Evolutionary conservation across 2,888 invertebrate species (phyloP).

Genomic region (Sinohyriopsis cumingii): DNA sequence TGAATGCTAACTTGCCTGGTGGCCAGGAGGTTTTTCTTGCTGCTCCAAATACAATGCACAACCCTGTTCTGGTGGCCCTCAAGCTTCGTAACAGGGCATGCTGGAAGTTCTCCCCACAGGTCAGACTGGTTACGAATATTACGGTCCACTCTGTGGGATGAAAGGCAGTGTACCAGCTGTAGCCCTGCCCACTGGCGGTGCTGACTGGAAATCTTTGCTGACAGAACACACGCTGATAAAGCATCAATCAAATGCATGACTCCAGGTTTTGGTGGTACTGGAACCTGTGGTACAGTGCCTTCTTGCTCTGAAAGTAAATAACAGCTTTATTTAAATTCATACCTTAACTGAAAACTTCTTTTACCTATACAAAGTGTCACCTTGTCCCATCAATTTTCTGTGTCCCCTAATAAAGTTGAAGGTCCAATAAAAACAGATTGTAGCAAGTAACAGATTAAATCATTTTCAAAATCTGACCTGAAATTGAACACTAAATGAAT

Average conservation of each 20-base stretch:
- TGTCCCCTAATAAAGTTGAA: too few relatives aligned
- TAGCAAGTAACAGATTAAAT: too few relatives aligned
- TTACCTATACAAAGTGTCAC: too few relatives aligned
- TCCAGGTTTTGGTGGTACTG: background rate
- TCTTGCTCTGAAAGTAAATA: background rate
- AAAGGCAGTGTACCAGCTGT: slow-evolving; percentile 73
- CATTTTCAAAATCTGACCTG: too few relatives aligned
- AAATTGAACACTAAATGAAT: too few relatives aligned
- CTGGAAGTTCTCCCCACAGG: slow-evolving; percentile 73
- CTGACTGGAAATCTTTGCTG: slow-evolving; percentile 74
- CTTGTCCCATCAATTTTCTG: too few relatives aligned
- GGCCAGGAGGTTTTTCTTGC: slow-evolving; percentile 74
- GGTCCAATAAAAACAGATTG: too few relatives aligned
- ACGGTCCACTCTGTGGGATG: slow-evolving; percentile 14
- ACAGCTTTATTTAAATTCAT: background rate
- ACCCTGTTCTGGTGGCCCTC: slow-evolving; percentile 77
- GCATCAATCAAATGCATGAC: slow-evolving; percentile 77
- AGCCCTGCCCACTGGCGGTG: slow-evolving; percentile 79
- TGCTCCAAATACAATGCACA: slow-evolving; percentile 73
- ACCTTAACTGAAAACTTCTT: too few relatives aligned
- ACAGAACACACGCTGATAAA: slow-evolving; percentile 77
- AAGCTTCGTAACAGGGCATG: slow-evolving; percentile 71
- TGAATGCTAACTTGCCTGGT: slow-evolving; percentile 71
- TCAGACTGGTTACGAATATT: slow-evolving; percentile 71
- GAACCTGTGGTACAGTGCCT: too few relatives aligned